A percentile compares a stretch with the other conserved stretches of the same genome.
Evolutionary conservation across 2,888 invertebrate genomes (phyloP).

Genomic region (Holacanthella duospinosa): DNA sequence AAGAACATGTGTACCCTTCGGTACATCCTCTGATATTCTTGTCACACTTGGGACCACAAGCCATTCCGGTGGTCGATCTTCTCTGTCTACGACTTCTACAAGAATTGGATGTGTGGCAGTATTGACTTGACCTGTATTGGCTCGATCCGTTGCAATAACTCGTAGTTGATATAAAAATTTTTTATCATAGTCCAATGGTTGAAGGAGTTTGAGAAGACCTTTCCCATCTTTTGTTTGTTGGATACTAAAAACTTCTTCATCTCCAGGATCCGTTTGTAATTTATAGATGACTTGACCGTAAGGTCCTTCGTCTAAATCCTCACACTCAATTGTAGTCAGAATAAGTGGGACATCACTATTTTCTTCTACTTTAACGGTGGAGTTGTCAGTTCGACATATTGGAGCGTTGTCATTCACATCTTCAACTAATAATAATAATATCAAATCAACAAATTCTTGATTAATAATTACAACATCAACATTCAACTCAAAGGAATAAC

Average conservation of each 20-base stretch:
- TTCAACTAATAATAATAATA: constrained; percentile 1
- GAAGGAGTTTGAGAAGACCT: constrained; percentile 66
- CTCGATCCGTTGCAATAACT: constrained; percentile 70
- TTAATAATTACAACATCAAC: no score
- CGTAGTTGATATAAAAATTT: constrained; percentile 77
- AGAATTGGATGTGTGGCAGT: constrained; percentile 80
- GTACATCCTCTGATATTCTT: constrained; percentile 72
- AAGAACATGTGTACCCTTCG: constrained; percentile 67
- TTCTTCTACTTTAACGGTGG: constrained; percentile 69
- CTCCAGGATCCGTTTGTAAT: constrained; percentile 69
- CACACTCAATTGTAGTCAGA: constrained; percentile 70
- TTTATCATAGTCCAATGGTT: constrained; percentile 70
- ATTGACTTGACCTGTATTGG: constrained; percentile 47
- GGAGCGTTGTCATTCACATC: constrained; percentile 45
- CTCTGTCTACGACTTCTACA: constrained; percentile 76
- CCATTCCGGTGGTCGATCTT: constrained; percentile 86
- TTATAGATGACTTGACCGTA: constrained; percentile 77
- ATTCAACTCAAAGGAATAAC: no score
- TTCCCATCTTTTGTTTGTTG: constrained; percentile 73
- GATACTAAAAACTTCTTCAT: constrained; percentile 64
- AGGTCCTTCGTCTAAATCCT: constrained; percentile 79
- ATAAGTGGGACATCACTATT: constrained; percentile 60
- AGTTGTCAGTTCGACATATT: constrained; percentile 71
- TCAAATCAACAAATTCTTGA: no score
- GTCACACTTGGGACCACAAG: constrained; percentile 77